phyloP scores from a whole-genome alignment of 2,888 invertebrate genomes.

The Drosophila cracens region DNA sequence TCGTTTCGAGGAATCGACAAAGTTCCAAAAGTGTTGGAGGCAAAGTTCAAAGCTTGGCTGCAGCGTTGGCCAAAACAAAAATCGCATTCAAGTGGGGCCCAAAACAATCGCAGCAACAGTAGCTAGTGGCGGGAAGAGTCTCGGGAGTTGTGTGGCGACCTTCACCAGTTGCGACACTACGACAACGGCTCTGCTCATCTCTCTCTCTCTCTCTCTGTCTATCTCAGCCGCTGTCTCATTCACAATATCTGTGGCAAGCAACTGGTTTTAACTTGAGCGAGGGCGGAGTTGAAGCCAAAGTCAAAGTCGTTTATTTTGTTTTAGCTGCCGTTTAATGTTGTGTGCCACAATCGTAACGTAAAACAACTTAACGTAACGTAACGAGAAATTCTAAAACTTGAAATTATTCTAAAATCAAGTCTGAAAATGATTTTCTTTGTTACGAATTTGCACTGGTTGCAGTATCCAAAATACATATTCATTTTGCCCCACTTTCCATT shows the following conservation, averaged over 20 bases:
- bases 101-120: slow-evolving; percentile 26
- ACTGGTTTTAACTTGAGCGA: slow-evolving; percentile 65
- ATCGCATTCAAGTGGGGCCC: slow-evolving; percentile 62
- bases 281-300: slow-evolving; percentile 39
- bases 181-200: slow-evolving; percentile 23
- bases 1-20: slow-evolving; percentile 9
- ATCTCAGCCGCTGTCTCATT: neutral
- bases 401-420: slow-evolving; percentile 15
- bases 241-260: slow-evolving; percentile 51
- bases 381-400: neutral
- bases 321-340: slow-evolving; percentile 6
- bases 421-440: slow-evolving; percentile 29
- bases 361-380: slow-evolving; percentile 2
- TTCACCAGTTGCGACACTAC: slow-evolving; percentile 61
- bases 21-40: slow-evolving; percentile 33
- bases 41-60: slow-evolving; percentile 71
- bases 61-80: slow-evolving; percentile 43
- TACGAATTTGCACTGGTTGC: slow-evolving; percentile 22
- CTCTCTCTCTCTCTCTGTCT: slow-evolving; percentile 1
- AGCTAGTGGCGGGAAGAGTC: neutral
- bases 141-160: slow-evolving; percentile 52
- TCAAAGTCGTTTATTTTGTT: slow-evolving; percentile 55
- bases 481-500: slow-evolving; percentile 49
- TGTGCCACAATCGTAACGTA: slow-evolving; percentile 41
- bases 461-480: slow-evolving; percentile 42